phyloP scores from a whole-genome alignment of 2,888 invertebrate species.

The Chrysina gloriosa region DNA sequence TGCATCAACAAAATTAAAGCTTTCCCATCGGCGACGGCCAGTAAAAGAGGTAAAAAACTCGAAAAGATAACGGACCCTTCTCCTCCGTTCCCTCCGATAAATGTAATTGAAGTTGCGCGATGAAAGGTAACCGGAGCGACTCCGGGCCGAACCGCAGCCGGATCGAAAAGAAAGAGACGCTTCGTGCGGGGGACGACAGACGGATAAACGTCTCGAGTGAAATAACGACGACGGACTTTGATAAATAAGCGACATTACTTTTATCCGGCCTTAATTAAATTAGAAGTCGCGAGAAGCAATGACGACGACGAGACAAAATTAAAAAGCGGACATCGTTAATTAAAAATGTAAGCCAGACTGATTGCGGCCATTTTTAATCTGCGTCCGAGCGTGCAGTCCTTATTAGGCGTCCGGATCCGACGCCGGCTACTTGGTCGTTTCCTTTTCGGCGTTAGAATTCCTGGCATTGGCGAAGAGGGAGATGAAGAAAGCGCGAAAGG shows the following conservation, averaged over 20 bases:
- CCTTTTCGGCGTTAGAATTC: too few species aligned
- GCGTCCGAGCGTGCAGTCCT: neutral
- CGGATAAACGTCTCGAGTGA: slow-evolving; percentile 1
- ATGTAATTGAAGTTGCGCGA: slow-evolving; percentile 18
- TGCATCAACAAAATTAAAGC: slow-evolving; percentile 5
- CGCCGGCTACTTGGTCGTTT: too few species aligned
- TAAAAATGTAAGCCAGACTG: slow-evolving; percentile 59
- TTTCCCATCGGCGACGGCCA: too few species aligned
- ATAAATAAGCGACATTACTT: slow-evolving; percentile 57
- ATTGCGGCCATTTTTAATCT: slow-evolving; percentile 56
- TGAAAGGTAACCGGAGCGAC: neutral
- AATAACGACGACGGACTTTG: slow-evolving; percentile 51
- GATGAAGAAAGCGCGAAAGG: too few species aligned
- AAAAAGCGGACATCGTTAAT: slow-evolving; percentile 62
- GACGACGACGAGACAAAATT: slow-evolving; percentile 59
- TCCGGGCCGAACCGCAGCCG: neutral
- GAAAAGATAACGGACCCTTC: too few species aligned
- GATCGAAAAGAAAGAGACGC: neutral
- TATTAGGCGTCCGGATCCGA: slow-evolving; percentile 17
- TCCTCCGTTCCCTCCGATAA: too few species aligned
- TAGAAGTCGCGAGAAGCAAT: slow-evolving; percentile 59
- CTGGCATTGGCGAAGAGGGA: too few species aligned
- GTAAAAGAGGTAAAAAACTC: neutral
- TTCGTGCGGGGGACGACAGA: slow-evolving; percentile 16
- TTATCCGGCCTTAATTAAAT: slow-evolving; percentile 58